These are phyloP conservation scores for Zaprionus kolodkinae DNA, from an alignment of 1,140 invertebrate genomes.

Conservation along the genomic window DNA sequence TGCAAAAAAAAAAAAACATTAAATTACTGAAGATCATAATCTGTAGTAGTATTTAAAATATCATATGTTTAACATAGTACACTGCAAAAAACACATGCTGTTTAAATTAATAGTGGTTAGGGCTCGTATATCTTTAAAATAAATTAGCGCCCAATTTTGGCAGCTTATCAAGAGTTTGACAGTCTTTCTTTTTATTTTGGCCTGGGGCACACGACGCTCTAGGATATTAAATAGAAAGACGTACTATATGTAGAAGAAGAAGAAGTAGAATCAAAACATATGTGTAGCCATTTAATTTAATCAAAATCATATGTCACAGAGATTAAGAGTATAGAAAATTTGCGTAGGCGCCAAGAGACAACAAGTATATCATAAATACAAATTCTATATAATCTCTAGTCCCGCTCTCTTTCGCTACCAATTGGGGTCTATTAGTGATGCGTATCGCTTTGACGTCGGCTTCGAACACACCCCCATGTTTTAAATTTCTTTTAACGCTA, in stretches of 20 bases:
- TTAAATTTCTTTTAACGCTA: slow-evolving; percentile 37
- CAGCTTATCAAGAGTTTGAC: slow-evolving; percentile 53
- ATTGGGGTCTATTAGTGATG: slow-evolving; percentile 23
- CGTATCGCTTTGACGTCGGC: slow-evolving; percentile 32
- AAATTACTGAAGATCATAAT: too few relatives aligned
- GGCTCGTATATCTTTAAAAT: slow-evolving; percentile 42
- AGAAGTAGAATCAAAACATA: slow-evolving; percentile 6
- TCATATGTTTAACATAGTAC: too few relatives aligned
- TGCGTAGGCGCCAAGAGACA: slow-evolving; percentile 26
- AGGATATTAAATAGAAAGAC: slow-evolving; percentile 15
- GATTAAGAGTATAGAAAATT: slow-evolving; percentile 34
- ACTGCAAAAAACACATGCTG: too few relatives aligned
- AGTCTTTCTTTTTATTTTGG: slow-evolving; percentile 22
- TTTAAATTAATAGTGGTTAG: not conserved
- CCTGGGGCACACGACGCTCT: slow-evolving; percentile 61
- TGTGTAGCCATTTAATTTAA: slow-evolving; percentile 42
- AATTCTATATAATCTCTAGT: not conserved
- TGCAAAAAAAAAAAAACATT: not conserved
- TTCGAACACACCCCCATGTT: slow-evolving; percentile 26
- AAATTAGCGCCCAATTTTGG: slow-evolving; percentile 63
- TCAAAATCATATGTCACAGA: slow-evolving; percentile 43
- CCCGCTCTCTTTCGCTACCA: not conserved
- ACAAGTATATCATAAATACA: slow-evolving; percentile 5
- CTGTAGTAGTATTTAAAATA: too few relatives aligned
- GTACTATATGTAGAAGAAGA: not conserved